Evolutionary conservation across 2,113 vertebrate genomes (phyloP), one percentile per base, ranked within the genome.

Genomic region (Tenebrosternarchus preto): DNA sequence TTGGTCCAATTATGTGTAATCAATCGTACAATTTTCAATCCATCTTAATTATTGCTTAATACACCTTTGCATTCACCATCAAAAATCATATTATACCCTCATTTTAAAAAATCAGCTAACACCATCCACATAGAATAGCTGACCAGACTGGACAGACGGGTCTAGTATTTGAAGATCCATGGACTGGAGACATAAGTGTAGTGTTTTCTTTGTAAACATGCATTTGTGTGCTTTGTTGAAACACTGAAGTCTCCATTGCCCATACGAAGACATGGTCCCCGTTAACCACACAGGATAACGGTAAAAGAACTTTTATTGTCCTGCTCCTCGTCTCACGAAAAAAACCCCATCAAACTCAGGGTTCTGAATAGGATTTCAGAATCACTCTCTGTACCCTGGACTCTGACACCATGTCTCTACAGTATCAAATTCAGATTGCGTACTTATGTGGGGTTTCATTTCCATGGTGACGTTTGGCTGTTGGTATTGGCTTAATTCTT

Each of bases 401-500:
- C 64, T 12, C 19, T 4, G 24, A 39, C 11, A 3, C 24, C 24
- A 36, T 36, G n/a, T 36, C 6, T 1, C n/a, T 2, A 31, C 19
- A 8, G 20, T 25, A 68, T 77, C 63, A 25, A 2, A 7, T 59
- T 77, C 53, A 15, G 19, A 12, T 12, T 27, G 2, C 43, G 9
- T 19, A 16, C 68, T 1, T n/a, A 2, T 6, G n/a, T 25, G 43
- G 36, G 1, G 16, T 29, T 59, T 43, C 33, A 22, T 70, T 78
- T 80, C 60, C 71, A 19, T 57, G 55, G 27, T 55, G 59, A 31
- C 25, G 36, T 15, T 63, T 31, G 56, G 1, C 46, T 61, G 68
- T 69, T 69, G 75, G 19, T 36, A 88, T 90, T 90, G 69, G 43
- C 83, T n/a, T n/a, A n/a, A n/a, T n/a, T n/a, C n/a, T 85, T 79